Evolutionary conservation across 2,113 vertebrate genomes (phyloP), one percentile per base, ranked within the genome.

Genomic region (Caloenas nicobarica): DNA sequence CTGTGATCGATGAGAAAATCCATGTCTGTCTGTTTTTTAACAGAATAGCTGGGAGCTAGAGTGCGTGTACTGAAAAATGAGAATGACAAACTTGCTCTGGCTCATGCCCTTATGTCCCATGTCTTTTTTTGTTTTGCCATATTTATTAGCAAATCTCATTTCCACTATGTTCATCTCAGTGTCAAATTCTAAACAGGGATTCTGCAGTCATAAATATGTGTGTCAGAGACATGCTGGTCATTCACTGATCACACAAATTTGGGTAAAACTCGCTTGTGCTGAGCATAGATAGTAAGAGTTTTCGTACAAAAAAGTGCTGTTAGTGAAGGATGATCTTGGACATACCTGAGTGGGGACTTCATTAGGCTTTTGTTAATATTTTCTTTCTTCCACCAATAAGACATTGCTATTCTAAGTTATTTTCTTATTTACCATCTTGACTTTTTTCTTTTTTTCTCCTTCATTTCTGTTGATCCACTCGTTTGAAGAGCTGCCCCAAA

Each of bases 111-210:
- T 95, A 76, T 26, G 34, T 96, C 65, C 73, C 29, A 0, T 94
- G 84, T 92, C 86, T 50, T 50, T 46, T 96, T 90, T 96, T n/a
- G n/a, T 87, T 94, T 81, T 82, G 28, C 89, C 81, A 31, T 77
- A 94, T 96, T 96, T 97, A 97, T 97, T 96, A 97, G 83, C 76
- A 97, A 97, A 97, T 96, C 88, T 92, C 73, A 93, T 93, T 94
- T 96, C 74, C 76, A 62, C 58, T 95, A 16, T 90, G 81, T 95
- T 95, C 93, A 79, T 90, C 76, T 95, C 70, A 24, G 88, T 93
- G 94, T 97, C 94, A 96, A 92, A 89, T 93, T 95, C 89, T 93
- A 23, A 97, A 84, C 84, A 94, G 38, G 66, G 10, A 71, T 81
- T 44, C 80, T 89, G 69, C 70, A 89, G 60, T 80, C 36, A 92